phyloP scores from a whole-genome alignment of 2,113 vertebrate genomes.

The Scolopax mira region DNA sequence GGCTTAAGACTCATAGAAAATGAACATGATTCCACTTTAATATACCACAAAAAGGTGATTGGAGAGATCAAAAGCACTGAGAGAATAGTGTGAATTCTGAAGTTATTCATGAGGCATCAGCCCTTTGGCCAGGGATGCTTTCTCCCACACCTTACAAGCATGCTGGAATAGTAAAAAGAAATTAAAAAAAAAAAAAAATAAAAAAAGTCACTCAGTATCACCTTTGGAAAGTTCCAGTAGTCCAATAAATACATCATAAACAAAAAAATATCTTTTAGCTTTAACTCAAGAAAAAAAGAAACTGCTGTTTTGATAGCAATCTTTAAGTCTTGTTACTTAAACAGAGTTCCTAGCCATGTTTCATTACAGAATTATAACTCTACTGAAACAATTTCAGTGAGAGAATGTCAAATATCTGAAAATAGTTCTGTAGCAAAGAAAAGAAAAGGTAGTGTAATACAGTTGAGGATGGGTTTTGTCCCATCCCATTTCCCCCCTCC shows the following conservation, averaged over 20 bases:
- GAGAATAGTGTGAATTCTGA: not conserved
- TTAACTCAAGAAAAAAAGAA: not conserved
- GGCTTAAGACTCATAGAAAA: not conserved
- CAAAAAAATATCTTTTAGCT: not conserved
- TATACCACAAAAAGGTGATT: not conserved
- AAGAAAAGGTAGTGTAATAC: conserved; percentile 1
- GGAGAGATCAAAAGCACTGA: not conserved
- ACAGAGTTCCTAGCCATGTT: not conserved
- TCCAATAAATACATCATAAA: not conserved
- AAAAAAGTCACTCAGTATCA: not conserved
- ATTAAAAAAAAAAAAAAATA: not conserved
- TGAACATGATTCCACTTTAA: not conserved
- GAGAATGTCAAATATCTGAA: not conserved
- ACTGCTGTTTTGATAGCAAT: not conserved
- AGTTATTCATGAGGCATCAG: not conserved
- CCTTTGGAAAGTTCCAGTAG: not conserved
- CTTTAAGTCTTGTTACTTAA: not conserved
- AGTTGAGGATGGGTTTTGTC: not conserved
- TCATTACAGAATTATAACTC: conserved; percentile 10
- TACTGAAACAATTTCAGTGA: not conserved
- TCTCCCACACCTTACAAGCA: not conserved
- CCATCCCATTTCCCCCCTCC: not conserved
- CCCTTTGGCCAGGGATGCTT: not conserved
- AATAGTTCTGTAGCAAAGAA: not conserved
- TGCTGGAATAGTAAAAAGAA: not conserved